These are phyloP conservation scores for Montipora foliosa DNA, from an alignment of 64 coral and sea anemone genomes.

Conservation along the genomic window DNA sequence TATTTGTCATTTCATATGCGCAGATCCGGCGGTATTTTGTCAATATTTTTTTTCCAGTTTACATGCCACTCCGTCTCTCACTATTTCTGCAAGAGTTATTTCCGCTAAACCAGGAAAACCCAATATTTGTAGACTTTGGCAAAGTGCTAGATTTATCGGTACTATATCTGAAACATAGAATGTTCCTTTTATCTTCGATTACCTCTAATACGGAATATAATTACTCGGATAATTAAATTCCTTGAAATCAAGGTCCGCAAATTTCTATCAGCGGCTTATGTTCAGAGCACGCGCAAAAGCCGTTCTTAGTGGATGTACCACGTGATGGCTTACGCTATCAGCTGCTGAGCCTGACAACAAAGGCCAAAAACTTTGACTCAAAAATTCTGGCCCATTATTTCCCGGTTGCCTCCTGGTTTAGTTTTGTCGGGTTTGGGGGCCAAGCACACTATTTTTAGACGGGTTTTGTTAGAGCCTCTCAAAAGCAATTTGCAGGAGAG, in stretches of 20 bases:
- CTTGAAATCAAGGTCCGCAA: neutral
- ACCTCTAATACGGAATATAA: too few species aligned
- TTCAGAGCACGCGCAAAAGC: slow-evolving; percentile 17
- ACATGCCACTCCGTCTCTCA: too few species aligned
- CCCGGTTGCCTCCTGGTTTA: slow-evolving; percentile 83
- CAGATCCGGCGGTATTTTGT: too few species aligned
- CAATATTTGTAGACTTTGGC: too few species aligned
- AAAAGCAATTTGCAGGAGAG: slow-evolving; percentile 4
- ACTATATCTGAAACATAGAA: too few species aligned
- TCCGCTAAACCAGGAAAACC: too few species aligned
- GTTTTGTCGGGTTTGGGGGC: slow-evolving; percentile 56
- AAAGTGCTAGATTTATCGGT: too few species aligned
- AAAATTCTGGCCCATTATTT: slow-evolving; percentile 78
- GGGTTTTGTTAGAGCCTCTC: slow-evolving; percentile 21
- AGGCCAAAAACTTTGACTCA: slow-evolving; percentile 83
- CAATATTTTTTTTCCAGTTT: too few species aligned
- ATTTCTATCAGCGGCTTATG: slow-evolving; percentile 32
- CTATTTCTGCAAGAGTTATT: too few species aligned
- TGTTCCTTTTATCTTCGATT: too few species aligned
- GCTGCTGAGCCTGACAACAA: slow-evolving; percentile 90
- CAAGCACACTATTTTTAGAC: slow-evolving; percentile 24
- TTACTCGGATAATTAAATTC: too few species aligned
- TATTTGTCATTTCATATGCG: too few species aligned
- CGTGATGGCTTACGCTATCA: slow-evolving; percentile 88
- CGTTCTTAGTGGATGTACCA: slow-evolving; percentile 38